Conservation (phyloP, 2,888 invertebrate species). For the Drosophila nr. fundita region DNA sequence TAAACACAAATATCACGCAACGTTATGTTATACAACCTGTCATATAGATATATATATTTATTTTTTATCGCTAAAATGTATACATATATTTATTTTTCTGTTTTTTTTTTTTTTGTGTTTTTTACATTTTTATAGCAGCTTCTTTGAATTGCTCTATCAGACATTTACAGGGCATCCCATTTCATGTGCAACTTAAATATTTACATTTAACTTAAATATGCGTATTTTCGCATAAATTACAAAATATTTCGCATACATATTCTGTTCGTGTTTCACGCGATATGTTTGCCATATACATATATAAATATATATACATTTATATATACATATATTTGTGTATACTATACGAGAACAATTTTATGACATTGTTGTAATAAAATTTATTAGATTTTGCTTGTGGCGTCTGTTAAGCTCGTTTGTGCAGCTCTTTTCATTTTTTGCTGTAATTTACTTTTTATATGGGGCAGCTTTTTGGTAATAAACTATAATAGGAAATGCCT, state of each 20-base stretch:
- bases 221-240: constrained; percentile 77
- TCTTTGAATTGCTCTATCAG: constrained; percentile 60
- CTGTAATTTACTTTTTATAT: constrained; percentile 70
- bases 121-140: constrained; percentile 65
- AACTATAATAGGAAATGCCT: constrained; percentile 71
- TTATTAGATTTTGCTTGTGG: constrained; percentile 73
- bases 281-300: constrained; percentile 44
- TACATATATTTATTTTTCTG: constrained; percentile 9
- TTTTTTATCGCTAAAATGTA: constrained; percentile 46
- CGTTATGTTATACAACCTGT: constrained; percentile 68
- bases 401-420: constrained; percentile 60
- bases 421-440: constrained; percentile 30
- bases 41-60: constrained; percentile 44
- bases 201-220: constrained; percentile 79
- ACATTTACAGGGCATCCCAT: constrained; percentile 65
- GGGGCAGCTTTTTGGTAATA: constrained; percentile 65
- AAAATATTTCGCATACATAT: constrained; percentile 64
- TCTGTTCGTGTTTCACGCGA: constrained; percentile 62
- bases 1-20: constrained; percentile 67
- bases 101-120: constrained; percentile 38
- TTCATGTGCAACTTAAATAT: constrained; percentile 76
- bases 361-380: constrained; percentile 77
- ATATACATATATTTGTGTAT: constrained; percentile 17
- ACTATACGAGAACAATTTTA: constrained; percentile 53
- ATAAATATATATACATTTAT: constrained; percentile 13